phyloP scores from a whole-genome alignment of 2,797 vertebrate species.

The Ispidina lecontei region DNA sequence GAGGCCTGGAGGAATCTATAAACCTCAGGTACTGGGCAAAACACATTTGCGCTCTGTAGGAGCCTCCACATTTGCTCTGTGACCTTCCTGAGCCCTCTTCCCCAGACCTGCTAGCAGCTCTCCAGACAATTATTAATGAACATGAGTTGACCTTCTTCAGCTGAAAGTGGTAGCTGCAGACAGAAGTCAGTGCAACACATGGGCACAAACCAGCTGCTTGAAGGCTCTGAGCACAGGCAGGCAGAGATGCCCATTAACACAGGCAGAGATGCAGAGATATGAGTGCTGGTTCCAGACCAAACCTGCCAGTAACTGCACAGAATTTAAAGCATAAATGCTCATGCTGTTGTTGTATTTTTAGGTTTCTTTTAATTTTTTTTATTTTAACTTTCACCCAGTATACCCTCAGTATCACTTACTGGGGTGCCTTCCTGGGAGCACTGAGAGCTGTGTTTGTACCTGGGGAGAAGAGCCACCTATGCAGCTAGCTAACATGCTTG shows the following conservation, averaged over 20 bases:
- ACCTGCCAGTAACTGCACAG: background rate
- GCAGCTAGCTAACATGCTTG: background rate
- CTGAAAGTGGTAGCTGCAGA: background rate
- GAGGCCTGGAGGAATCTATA: background rate
- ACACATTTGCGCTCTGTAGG: background rate
- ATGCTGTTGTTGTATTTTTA: background rate
- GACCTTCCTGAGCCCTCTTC: background rate
- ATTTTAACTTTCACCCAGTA: background rate
- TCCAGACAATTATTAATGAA: slow-evolving; percentile 2
- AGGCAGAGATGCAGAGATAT: background rate
- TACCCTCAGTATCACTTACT: background rate
- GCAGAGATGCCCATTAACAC: background rate
- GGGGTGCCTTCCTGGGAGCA: background rate
- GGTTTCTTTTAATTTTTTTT: too few relatives aligned
- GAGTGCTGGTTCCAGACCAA: background rate
- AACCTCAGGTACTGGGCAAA: background rate
- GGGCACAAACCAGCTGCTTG: background rate
- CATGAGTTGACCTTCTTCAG: background rate
- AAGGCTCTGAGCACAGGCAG: background rate
- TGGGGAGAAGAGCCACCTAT: background rate
- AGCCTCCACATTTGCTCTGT: background rate
- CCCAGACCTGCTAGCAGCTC: background rate
- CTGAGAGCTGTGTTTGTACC: background rate
- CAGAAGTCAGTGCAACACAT: slow-evolving; percentile 15
- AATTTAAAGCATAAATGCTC: background rate